phyloP scores from a whole-genome alignment of 2,888 invertebrate species.

The Drosophila neoperkinsi region DNA sequence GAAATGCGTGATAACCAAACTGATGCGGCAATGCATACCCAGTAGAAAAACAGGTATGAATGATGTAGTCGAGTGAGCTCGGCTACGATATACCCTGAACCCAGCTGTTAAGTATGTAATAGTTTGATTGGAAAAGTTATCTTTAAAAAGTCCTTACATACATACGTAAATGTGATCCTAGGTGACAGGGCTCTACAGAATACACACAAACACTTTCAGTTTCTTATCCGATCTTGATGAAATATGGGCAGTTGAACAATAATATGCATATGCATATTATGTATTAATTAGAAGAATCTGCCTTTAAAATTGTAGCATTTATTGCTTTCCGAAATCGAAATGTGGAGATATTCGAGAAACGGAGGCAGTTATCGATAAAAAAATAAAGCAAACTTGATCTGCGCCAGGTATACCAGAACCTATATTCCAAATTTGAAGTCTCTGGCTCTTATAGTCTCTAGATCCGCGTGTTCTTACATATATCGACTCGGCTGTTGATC shows the following conservation, averaged over 20 bases:
- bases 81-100: background rate
- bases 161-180: too few relatives aligned
- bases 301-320: too few relatives aligned
- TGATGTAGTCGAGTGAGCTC: background rate
- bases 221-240: too few relatives aligned
- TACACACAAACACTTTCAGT: too few relatives aligned
- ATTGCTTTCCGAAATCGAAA: too few relatives aligned
- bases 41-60: conserved; percentile 1
- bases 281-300: too few relatives aligned
- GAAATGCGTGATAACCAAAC: conserved; percentile 4
- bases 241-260: too few relatives aligned
- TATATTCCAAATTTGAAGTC: background rate
- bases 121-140: background rate
- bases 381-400: background rate
- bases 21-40: conserved; percentile 8
- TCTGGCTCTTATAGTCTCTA: background rate
- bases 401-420: background rate
- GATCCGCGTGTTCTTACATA: background rate
- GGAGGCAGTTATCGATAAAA: background rate
- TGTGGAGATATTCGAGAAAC: too few relatives aligned
- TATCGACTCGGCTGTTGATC: background rate
- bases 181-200: too few relatives aligned
- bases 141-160: background rate
- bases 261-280: too few relatives aligned
- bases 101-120: background rate